Evolutionary conservation across 2,797 vertebrate genomes (phyloP).

Genomic region (Cyclopterus lumpus): DNA sequence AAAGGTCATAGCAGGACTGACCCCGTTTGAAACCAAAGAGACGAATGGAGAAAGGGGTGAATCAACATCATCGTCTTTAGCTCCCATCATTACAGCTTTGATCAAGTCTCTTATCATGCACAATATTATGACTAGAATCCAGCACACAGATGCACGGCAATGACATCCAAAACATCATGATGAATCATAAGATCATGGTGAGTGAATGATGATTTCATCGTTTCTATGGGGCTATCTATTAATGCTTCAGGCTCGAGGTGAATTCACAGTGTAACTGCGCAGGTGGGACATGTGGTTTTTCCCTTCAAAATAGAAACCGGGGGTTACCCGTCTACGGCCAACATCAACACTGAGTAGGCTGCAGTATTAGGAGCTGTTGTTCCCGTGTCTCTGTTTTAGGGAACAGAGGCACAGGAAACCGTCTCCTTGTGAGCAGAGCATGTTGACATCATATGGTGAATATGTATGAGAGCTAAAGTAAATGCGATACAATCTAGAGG

Average conservation of each 20-base stretch:
- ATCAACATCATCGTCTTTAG: background rate
- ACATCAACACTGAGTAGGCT: slow-evolving; percentile 41
- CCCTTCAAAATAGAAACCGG: slow-evolving; percentile 5
- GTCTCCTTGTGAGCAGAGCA: slow-evolving; percentile 17
- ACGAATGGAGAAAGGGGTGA: background rate
- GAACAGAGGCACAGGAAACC: slow-evolving; percentile 13
- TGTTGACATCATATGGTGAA: slow-evolving; percentile 15
- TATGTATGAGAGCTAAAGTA: background rate
- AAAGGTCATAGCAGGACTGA: too few species aligned
- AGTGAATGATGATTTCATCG: slow-evolving; percentile 64
- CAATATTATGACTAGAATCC: slow-evolving; percentile 10
- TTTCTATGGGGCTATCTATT: slow-evolving; percentile 40
- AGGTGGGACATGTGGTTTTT: slow-evolving; percentile 28
- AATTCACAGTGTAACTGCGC: slow-evolving; percentile 30
- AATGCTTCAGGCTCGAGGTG: slow-evolving; percentile 48
- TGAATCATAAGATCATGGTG: slow-evolving; percentile 56
- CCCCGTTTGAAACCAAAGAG: background rate
- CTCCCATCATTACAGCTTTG: background rate
- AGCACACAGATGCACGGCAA: slow-evolving; percentile 1
- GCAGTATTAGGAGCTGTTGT: slow-evolving; percentile 13
- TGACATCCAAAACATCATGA: slow-evolving; percentile 27
- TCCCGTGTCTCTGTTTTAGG: background rate
- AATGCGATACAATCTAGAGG: background rate
- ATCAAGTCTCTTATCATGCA: background rate
- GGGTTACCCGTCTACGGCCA: slow-evolving; percentile 30